phyloP scores from a whole-genome alignment of 2,113 vertebrate species.

The Spea bombifrons region DNA sequence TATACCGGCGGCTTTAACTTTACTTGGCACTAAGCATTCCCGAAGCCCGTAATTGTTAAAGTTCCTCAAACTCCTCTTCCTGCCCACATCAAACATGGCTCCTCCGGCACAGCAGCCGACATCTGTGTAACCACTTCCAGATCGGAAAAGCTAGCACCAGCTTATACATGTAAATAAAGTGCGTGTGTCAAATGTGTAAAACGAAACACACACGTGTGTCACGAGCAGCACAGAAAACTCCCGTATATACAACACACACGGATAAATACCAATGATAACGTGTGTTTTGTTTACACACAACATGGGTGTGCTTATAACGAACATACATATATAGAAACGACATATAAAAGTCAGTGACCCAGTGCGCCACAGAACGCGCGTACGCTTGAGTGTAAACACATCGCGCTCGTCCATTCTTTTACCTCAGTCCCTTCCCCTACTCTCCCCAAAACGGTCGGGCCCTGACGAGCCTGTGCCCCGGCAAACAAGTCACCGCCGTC shows the following conservation, averaged over 20 bases:
- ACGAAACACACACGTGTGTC: no score
- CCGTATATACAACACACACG: no score
- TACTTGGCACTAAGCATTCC: no score
- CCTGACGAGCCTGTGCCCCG: not conserved
- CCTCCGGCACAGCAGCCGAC: not conserved
- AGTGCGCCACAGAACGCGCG: no score
- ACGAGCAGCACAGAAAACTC: no score
- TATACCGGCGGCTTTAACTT: no score
- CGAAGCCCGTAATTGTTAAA: not conserved
- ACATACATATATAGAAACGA: no score
- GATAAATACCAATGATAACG: no score
- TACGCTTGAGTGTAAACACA: not conserved
- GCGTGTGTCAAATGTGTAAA: no score
- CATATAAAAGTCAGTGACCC: not conserved
- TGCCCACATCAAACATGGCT: constrained; percentile 41
- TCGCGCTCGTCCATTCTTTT: not conserved
- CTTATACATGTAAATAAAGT: no score
- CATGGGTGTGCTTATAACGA: not conserved
- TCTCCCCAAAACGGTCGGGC: not conserved
- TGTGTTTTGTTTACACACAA: not conserved
- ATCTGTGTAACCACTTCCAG: constrained; percentile 22
- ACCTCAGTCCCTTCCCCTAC: not conserved
- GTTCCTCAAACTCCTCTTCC: constrained; percentile 10
- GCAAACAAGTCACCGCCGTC: constrained; percentile 16
- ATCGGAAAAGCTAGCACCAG: no score